Conservation (phyloP, 2,113 vertebrate genomes). For the Numenius arquata region DNA sequence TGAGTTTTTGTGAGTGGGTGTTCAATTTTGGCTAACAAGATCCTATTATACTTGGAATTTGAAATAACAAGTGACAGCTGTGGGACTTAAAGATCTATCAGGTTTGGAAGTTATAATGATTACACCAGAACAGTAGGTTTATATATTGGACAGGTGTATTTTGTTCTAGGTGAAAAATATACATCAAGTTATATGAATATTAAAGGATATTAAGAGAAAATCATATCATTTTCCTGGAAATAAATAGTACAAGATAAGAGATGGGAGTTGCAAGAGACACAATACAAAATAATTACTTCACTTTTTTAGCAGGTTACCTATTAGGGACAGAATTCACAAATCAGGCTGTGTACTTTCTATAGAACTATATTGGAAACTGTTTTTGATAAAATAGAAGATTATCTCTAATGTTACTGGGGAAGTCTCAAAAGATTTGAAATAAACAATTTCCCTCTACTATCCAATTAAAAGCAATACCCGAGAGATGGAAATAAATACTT, state of each 20-base stretch:
- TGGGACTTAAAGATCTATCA: neutral
- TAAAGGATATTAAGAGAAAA: neutral
- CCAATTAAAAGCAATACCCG: neutral
- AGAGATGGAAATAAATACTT: neutral
- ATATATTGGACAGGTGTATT: neutral
- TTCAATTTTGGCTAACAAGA: conserved; percentile 8
- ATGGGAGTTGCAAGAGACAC: neutral
- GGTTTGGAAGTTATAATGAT: neutral
- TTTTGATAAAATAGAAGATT: neutral
- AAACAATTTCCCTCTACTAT: neutral
- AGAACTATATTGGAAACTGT: neutral
- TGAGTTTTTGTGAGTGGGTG: neutral
- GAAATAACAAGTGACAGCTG: neutral
- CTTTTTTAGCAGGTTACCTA: neutral
- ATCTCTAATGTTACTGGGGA: neutral
- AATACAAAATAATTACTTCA: neutral
- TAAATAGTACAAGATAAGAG: neutral
- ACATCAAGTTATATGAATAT: neutral
- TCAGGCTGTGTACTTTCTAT: neutral
- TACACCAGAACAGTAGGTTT: neutral
- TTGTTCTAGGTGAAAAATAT: neutral
- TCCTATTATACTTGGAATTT: neutral
- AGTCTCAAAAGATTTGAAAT: neutral
- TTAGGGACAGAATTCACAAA: neutral
- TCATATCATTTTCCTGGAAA: neutral